These are phyloP conservation scores for Micromys minutus DNA, from an alignment of 2,113 vertebrate genomes.

Conservation along the genomic window DNA sequence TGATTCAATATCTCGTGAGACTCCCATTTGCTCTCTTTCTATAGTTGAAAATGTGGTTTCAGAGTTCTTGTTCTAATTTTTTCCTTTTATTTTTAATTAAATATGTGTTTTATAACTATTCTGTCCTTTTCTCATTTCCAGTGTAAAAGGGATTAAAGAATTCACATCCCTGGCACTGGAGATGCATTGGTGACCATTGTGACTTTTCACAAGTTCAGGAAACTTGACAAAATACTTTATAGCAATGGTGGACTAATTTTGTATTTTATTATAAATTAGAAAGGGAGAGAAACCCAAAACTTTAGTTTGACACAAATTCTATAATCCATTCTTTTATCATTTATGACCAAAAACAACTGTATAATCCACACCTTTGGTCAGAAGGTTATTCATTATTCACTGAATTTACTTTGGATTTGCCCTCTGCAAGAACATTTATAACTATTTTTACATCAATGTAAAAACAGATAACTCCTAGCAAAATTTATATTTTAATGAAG, in stretches of 20 bases:
- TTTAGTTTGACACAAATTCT: background rate
- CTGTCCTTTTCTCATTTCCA: background rate
- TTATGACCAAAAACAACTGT: background rate
- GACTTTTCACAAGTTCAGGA: background rate
- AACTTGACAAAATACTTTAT: too few species aligned
- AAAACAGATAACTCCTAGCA: background rate
- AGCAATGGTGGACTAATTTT: background rate
- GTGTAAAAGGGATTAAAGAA: background rate
- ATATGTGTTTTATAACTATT: background rate
- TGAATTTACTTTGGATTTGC: background rate
- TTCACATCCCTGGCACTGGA: background rate
- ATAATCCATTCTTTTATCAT: background rate
- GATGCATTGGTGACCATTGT: background rate
- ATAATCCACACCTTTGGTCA: background rate
- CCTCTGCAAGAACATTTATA: background rate
- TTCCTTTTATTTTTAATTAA: background rate
- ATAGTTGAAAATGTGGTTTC: background rate
- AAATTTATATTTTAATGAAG: background rate
- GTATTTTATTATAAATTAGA: background rate
- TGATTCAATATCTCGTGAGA: background rate
- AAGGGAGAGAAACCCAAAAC: background rate
- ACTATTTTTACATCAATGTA: background rate
- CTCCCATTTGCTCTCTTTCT: background rate
- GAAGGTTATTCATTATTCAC: background rate
- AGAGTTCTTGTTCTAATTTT: background rate